Percentiles rank a stretch among this genome's conserved stretches.
These are phyloP conservation scores for Gracilinanus agilis DNA, from an alignment of 2,113 vertebrate genomes.

Conservation along the genomic window DNA sequence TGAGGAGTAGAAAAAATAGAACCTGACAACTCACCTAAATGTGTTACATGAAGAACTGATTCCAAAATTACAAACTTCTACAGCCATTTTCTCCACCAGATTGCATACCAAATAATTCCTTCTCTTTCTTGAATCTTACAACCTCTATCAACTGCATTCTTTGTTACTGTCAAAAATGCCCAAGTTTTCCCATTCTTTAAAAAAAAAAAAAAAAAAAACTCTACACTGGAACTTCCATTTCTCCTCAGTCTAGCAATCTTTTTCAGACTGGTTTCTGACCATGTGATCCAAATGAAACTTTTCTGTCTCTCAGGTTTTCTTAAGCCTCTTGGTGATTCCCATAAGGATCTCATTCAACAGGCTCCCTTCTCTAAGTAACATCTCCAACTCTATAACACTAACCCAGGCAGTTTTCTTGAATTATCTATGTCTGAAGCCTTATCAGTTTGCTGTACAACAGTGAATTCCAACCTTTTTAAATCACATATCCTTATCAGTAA, in stretches of 20 bases:
- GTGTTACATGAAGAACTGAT: background rate
- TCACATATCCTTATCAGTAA: background rate
- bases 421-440: background rate
- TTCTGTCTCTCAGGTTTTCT: too few relatives aligned
- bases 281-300: too few relatives aligned
- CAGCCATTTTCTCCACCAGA: background rate
- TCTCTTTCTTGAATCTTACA: background rate
- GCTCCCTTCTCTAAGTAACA: background rate
- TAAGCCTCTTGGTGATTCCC: background rate
- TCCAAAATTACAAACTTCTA: too few relatives aligned
- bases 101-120: background rate
- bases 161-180: background rate
- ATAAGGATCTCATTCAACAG: background rate
- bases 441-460: background rate
- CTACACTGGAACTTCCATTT: background rate
- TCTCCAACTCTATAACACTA: background rate
- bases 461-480: background rate
- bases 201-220: background rate
- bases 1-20: background rate
- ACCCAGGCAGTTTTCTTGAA: background rate
- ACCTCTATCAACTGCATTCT: background rate
- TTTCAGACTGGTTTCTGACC: too few relatives aligned
- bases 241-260: background rate
- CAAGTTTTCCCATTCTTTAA: background rate
- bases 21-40: background rate